Evolutionary conservation across 2,888 invertebrate genomes (phyloP).

Genomic region (Xylota segnis): DNA sequence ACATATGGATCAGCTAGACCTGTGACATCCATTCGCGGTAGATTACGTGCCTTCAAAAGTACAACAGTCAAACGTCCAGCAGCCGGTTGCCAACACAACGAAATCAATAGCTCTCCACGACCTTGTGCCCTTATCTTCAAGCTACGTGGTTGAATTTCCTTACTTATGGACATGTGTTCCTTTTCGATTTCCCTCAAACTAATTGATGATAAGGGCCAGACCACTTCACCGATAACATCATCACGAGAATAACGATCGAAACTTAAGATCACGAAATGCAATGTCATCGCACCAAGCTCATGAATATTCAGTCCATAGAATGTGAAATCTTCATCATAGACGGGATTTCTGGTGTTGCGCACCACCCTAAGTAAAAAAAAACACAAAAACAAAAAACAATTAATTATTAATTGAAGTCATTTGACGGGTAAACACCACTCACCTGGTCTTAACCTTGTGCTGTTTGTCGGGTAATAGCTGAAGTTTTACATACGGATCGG

Average conservation of each 20-base stretch:
- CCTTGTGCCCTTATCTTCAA: constrained; percentile 97
- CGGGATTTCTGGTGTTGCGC: constrained; percentile 97
- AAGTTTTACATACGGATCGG: constrained; percentile 98
- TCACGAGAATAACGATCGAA: constrained; percentile 99
- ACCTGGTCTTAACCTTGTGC: constrained; percentile 97
- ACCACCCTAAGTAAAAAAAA: constrained; percentile 88
- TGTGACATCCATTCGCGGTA: constrained; percentile 99
- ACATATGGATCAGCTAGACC: constrained; percentile 98
- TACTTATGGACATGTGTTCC: constrained; percentile 92
- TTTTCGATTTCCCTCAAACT: constrained; percentile 90
- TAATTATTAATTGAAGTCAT: background rate
- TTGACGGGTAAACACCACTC: constrained; percentile 22
- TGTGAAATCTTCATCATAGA: constrained; percentile 99
- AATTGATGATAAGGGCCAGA: constrained; percentile 90
- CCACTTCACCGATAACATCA: constrained; percentile 98
- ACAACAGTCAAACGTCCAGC: constrained; percentile 98
- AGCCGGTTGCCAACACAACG: constrained; percentile 99
- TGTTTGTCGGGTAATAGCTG: constrained; percentile 98
- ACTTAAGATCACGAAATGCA: constrained; percentile 96
- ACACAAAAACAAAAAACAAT: background rate
- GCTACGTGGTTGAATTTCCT: constrained; percentile 96
- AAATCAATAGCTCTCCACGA: constrained; percentile 97
- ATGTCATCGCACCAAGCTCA: constrained; percentile 94
- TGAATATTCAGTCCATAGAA: constrained; percentile 97
- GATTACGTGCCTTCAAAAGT: constrained; percentile 97